Evolutionary conservation across 2,888 invertebrate genomes (phyloP).

Genomic region (Lissocephala sabroskyi): DNA sequence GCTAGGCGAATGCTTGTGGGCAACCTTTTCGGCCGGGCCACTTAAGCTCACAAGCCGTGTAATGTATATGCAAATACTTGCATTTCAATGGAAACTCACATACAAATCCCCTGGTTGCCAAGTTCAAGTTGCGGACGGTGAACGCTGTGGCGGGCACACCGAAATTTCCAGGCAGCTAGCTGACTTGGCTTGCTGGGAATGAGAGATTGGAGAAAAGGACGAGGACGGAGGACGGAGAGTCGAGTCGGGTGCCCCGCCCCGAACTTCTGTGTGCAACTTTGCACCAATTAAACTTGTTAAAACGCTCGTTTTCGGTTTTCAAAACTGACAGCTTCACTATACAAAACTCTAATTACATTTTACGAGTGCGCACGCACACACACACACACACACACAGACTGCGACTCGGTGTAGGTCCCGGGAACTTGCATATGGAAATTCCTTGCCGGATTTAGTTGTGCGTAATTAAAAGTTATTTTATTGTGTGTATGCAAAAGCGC

Average conservation of each 20-base stretch:
- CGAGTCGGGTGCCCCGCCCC: constrained; percentile 38
- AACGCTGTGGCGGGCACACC: too few relatives aligned
- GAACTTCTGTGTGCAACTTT: constrained; percentile 60
- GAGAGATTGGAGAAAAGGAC: too few relatives aligned
- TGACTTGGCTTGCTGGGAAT: too few relatives aligned
- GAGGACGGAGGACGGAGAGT: too few relatives aligned
- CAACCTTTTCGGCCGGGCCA: constrained; percentile 16
- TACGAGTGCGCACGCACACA: constrained; percentile 30
- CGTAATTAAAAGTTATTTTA: constrained; percentile 65
- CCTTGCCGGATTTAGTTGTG: constrained; percentile 41
- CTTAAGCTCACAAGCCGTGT: constrained; percentile 24
- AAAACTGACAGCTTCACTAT: constrained; percentile 60
- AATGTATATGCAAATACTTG: constrained; percentile 12
- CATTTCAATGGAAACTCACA: too few relatives aligned
- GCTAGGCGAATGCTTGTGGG: constrained; percentile 11
- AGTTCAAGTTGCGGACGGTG: too few relatives aligned
- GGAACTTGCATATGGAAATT: constrained; percentile 16
- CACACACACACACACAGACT: constrained; percentile 3
- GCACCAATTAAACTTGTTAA: constrained; percentile 66
- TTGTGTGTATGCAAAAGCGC: constrained; percentile 28
- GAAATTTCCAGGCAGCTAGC: too few relatives aligned
- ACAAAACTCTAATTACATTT: constrained; percentile 65
- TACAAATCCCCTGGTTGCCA: background rate
- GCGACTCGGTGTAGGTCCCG: too few relatives aligned
- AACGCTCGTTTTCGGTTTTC: constrained; percentile 65